Evolutionary conservation across 2,113 vertebrate species (phyloP).

Genomic region (Pithys albifrons): DNA sequence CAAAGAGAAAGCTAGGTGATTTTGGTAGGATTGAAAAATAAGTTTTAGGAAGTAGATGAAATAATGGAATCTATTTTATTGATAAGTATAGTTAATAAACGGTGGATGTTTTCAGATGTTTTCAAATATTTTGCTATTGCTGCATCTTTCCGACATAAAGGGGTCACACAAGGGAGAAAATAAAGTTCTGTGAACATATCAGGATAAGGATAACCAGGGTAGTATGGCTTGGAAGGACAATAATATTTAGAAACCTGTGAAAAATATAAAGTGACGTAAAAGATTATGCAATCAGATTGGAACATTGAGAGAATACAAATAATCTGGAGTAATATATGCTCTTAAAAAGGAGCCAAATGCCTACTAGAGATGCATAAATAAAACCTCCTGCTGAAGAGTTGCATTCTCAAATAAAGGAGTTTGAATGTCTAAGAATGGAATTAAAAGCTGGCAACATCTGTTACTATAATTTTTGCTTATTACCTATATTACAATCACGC

Average conservation of each 20-base stretch:
- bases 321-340: neutral
- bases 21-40: slow-evolving; percentile 16
- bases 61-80: neutral
- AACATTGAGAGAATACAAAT: neutral
- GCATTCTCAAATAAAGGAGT: neutral
- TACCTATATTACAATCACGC: neutral
- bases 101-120: neutral
- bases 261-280: neutral
- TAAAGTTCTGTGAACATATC: neutral
- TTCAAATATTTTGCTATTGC: slow-evolving; percentile 27
- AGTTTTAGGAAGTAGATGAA: neutral
- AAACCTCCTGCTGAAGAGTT: neutral
- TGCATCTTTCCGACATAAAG: neutral
- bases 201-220: neutral
- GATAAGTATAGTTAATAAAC: neutral
- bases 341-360: neutral
- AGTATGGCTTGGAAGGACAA: neutral
- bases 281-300: neutral
- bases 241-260: neutral
- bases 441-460: slow-evolving; percentile 3
- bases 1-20: neutral
- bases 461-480: neutral
- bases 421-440: neutral
- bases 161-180: neutral
- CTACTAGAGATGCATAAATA: neutral